Base-by-base conservation (phyloP, 2,797 vertebrate genomes). In the Lerista edwardsae region DNA sequence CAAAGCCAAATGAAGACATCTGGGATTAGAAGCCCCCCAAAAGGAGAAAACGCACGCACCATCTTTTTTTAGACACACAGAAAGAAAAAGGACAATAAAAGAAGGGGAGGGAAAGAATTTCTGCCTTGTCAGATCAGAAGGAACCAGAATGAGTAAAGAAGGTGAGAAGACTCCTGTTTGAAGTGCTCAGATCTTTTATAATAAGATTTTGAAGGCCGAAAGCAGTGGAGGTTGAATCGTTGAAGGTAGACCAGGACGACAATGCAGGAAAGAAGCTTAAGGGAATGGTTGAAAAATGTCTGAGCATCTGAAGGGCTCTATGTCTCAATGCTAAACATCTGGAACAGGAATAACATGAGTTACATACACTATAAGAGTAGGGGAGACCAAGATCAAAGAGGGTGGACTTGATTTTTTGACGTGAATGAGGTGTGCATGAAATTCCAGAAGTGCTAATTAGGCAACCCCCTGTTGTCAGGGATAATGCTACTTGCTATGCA, bases 101-200 rank as follows among this genome's bases (percentile, higher is more conserved):
- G 17, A 84, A 79, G 59, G 14, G 19, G 55, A 6, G 27, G 57
- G 39, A 29, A 47, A 27, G 14, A 74, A 15, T 79, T 59, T 78
- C 61, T 25, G 55, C 59, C 41, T 6, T n/a, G 1, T 5, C 55
- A 83, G 79, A 92, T 91, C 84, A 90, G 84, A 92, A 87, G n/a
- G 87, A 85, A 90, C 80, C 6, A 23, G 89, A 81, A 68, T 57
- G 79, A 44, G 74, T 83, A 87, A 84, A 90, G 67, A 0, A 6
- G 76, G 25, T 11, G 39, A 79, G 89, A 29, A 89, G 25, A 88
- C 21, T 47, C 4, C 80, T 47, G 1, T 86, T 89, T 88, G 83
- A 91, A 88, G 82, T 55, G 84, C 77, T 90, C 59, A 87, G 83
- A 85, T 89, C 72, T 88, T 59, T 71, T 61, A 81, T 39, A 17